Percentiles rank a stretch among this genome's conserved stretches.
These are phyloP conservation scores for Phalacrocorax pelagicus DNA, from an alignment of 2,113 vertebrate species.

Conservation along the genomic window DNA sequence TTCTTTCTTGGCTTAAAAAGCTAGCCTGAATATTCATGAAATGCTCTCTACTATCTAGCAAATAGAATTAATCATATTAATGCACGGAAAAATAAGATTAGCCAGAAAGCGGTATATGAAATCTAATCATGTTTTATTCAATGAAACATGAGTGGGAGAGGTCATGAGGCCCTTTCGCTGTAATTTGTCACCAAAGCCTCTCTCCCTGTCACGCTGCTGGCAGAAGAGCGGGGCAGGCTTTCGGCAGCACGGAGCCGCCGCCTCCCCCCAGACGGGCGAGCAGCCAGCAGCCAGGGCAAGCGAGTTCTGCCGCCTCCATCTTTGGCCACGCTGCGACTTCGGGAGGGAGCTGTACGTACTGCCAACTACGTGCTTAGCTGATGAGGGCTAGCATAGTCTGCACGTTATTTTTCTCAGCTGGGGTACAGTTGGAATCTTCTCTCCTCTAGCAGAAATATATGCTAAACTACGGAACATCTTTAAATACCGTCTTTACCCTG, in stretches of 20 bases:
- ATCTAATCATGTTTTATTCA: conserved; percentile 17
- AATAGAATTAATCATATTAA: conserved; percentile 58
- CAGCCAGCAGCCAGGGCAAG: background rate
- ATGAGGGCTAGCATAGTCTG: background rate
- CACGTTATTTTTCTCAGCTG: rapidly evolving
- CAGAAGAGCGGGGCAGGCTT: background rate
- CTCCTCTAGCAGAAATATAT: rapidly evolving
- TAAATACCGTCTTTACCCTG: rapidly evolving
- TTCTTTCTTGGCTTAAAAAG: background rate
- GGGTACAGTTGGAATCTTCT: background rate
- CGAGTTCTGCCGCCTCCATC: rapidly evolving
- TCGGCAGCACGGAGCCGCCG: rapidly evolving
- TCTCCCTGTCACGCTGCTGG: background rate
- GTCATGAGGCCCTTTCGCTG: background rate
- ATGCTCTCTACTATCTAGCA: background rate
- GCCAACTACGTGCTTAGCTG: background rate
- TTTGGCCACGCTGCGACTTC: rapidly evolving
- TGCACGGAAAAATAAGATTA: conserved; percentile 32
- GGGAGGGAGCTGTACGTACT: rapidly evolving
- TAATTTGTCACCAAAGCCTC: background rate
- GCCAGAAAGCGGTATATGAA: background rate
- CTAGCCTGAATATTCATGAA: conserved; percentile 40
- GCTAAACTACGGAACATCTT: rapidly evolving
- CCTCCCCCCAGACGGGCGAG: background rate
- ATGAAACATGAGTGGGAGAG: conserved; percentile 19